Evolutionary conservation across 1,140 invertebrate genomes (phyloP).

Genomic region (Oreohelix idahoensis): DNA sequence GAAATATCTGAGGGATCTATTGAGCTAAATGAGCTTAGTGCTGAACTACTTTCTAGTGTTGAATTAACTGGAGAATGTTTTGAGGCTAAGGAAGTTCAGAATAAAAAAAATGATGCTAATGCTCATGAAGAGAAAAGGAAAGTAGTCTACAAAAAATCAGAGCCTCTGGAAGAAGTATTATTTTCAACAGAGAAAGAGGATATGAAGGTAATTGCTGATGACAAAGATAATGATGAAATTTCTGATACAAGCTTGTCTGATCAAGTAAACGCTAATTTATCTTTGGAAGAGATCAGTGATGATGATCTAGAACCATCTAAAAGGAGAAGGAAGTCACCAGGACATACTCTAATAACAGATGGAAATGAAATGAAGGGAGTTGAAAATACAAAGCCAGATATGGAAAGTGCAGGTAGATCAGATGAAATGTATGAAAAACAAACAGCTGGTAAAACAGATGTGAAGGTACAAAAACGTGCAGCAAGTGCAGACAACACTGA

Average conservation of each 20-base stretch:
- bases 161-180: conserved; percentile 19
- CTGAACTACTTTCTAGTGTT: conserved; percentile 10
- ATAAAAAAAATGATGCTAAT: not conserved
- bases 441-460: not conserved
- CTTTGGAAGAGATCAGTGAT: conserved; percentile 39
- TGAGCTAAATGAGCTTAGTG: not conserved
- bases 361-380: not conserved
- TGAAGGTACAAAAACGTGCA: not conserved
- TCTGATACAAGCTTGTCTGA: conserved; percentile 34
- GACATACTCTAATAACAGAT: not conserved
- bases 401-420: no score
- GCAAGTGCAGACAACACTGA: not conserved
- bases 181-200: conserved; percentile 21
- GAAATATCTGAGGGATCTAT: conserved; percentile 39
- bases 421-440: not conserved
- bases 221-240: conserved; percentile 37
- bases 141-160: not conserved
- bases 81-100: not conserved
- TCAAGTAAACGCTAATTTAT: conserved; percentile 15
- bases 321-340: conserved; percentile 2
- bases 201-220: not conserved
- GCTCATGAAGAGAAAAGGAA: not conserved
- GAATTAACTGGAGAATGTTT: conserved; percentile 6
- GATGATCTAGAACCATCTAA: conserved; percentile 34
- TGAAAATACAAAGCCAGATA: no score